Evolutionary conservation across 2,113 vertebrate genomes (phyloP).

Genomic region (Zosterops japonicus): DNA sequence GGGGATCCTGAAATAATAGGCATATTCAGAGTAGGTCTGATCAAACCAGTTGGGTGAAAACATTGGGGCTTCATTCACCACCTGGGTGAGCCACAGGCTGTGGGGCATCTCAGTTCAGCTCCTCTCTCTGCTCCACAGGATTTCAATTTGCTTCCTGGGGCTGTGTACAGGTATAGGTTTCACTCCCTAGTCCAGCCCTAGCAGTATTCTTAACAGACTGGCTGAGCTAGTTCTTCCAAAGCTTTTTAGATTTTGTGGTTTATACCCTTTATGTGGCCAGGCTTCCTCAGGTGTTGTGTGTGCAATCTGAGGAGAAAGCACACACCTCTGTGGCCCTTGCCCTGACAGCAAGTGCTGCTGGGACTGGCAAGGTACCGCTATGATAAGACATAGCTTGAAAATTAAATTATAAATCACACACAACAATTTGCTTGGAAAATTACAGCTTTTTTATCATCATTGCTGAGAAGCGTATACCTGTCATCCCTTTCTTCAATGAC

Average conservation of each 20-base stretch:
- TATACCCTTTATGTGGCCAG: not conserved
- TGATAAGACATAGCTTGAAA: not conserved
- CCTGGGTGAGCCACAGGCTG: not conserved
- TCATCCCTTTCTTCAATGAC: not conserved
- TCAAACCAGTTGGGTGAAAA: conserved; percentile 37
- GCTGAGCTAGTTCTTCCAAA: not conserved
- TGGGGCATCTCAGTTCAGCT: not conserved
- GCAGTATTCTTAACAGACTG: not conserved
- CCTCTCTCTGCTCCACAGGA: not conserved
- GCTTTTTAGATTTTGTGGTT: not conserved
- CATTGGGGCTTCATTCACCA: not conserved
- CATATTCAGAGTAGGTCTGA: not conserved
- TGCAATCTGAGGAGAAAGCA: not conserved
- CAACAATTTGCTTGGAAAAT: not conserved
- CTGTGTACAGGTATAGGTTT: not conserved
- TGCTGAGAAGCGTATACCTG: not conserved
- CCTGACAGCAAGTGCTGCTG: not conserved
- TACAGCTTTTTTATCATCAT: not conserved
- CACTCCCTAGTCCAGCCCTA: not conserved
- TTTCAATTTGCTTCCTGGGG: not conserved
- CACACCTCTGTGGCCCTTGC: not conserved
- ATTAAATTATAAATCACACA: not conserved
- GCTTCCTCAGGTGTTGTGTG: not conserved
- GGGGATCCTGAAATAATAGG: not conserved
- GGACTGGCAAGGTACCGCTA: not conserved